phyloP scores from a whole-genome alignment of 2,113 vertebrate genomes.

The Desmodus rotundus region DNA sequence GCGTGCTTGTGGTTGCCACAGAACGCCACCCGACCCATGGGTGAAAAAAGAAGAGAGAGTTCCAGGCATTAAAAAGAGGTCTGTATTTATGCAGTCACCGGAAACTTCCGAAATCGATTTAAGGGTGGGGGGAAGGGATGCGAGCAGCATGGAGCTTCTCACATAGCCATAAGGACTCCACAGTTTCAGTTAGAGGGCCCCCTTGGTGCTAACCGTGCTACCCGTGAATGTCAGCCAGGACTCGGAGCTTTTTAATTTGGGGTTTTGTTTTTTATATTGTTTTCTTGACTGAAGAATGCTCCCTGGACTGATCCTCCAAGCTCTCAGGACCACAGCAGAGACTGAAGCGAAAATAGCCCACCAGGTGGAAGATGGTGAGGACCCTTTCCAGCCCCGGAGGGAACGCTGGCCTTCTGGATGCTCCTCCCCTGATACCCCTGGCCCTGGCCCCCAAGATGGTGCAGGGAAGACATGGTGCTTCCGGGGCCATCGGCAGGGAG shows the following conservation, averaged over 20 bases:
- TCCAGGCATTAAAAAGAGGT: accelerated
- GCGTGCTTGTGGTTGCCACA: neutral
- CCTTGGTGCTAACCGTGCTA: neutral
- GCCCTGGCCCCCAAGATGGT: accelerated
- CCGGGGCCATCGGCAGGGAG: accelerated
- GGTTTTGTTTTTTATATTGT: neutral
- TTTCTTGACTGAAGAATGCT: constrained; percentile 67
- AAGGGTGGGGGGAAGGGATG: neutral
- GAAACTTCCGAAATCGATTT: neutral
- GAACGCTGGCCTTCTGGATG: neutral
- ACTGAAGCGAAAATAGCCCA: constrained; percentile 79
- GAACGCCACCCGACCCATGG: neutral
- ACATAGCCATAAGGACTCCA: accelerated
- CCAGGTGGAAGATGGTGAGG: constrained; percentile 69
- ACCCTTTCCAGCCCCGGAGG: neutral
- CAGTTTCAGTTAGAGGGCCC: accelerated
- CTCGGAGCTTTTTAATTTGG: neutral
- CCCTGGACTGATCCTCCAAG: constrained; percentile 77
- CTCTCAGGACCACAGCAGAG: constrained; percentile 75
- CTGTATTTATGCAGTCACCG: accelerated
- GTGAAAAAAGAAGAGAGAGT: accelerated
- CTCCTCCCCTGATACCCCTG: neutral
- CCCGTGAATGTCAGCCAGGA: accelerated
- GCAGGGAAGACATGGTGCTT: neutral
- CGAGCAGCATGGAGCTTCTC: accelerated